Evolutionary conservation across 2,797 vertebrate genomes (phyloP), one percentile per base, ranked within the genome.

Genomic region (Otus scops): DNA sequence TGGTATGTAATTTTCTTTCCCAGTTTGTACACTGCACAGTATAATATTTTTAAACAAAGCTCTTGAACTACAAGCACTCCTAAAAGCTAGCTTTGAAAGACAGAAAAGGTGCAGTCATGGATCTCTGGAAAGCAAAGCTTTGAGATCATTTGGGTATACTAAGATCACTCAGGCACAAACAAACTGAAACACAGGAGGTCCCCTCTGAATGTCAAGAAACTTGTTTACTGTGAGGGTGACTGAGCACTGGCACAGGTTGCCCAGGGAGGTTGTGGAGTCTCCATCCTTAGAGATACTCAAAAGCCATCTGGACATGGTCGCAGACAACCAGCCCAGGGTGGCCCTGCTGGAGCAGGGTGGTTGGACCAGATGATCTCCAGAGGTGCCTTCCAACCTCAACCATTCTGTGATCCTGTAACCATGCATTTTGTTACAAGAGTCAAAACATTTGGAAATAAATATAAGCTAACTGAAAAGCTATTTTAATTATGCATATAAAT

Each of bases 261-360:
- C 45, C 34, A 63, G 30, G 2, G 26, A 63, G 32, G 45, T 4
- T 84, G 45, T 16, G 7, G 13, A 60, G 32, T 39, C 51, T 80
- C 28, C 26, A 11, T 12, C 24, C 36, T 27, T 39, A 11, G 36
- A 65, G 45, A 69, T 24, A 27, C 1, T 26, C 18, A 50, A 28
- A 48, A 64, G 21, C 13, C 2, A 0, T 10, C 21, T n/a, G 69
- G 5, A 39, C 32, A 23, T 0, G 6, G 28, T 32, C 16, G 36
- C 32, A 28, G 13, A 13, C 34, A 69, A 27, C 24, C 9, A 8
- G 21, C 18, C 14, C 24, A 8, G 2, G 24, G 28, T 39, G 18
- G 24, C 14, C 39, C 30, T 28, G 38, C 10, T 10, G 32, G 22
- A 86, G 48, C 41, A 23, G 28, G 6, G 13, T 2, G 14, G 19